Conservation (phyloP, 2,113 vertebrate species). For the Acanthisitta chloris region DNA sequence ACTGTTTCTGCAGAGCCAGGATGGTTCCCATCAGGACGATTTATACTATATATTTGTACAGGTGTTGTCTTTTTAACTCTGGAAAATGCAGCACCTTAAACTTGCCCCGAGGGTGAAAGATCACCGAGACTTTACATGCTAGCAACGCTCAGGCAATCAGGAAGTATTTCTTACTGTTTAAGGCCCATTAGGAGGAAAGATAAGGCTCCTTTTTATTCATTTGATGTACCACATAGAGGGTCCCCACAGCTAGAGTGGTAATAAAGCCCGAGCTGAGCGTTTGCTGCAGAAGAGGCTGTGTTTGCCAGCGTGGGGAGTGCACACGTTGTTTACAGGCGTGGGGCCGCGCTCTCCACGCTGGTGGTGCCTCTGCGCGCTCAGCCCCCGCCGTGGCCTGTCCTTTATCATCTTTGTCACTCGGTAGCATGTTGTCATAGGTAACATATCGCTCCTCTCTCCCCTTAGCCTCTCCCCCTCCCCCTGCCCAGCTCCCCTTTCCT, state of each 20-base stretch:
- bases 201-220: constrained; percentile 58
- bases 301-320: constrained; percentile 75
- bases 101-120: constrained; percentile 14
- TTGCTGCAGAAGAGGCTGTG: constrained; percentile 76
- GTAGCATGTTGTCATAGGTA: constrained; percentile 79
- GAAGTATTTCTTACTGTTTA: constrained; percentile 55
- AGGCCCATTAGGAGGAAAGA: constrained; percentile 56
- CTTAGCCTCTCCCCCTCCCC: constrained; percentile 12
- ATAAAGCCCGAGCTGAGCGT: constrained; percentile 73
- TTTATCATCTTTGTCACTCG: constrained; percentile 89
- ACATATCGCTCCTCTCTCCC: constrained; percentile 66
- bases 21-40: not conserved
- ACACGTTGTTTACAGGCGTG: constrained; percentile 81
- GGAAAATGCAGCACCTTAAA: not conserved
- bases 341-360: constrained; percentile 77
- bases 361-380: constrained; percentile 79
- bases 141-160: constrained; percentile 46
- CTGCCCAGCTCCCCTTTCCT: not conserved
- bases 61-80: constrained; percentile 43
- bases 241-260: constrained; percentile 63
- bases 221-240: constrained; percentile 60
- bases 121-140: constrained; percentile 1
- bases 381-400: constrained; percentile 83
- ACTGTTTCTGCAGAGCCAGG: not conserved
- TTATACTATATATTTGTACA: not conserved